Base-by-base conservation (phyloP, 2,113 vertebrate species). In the Uropsilus gracilis region DNA sequence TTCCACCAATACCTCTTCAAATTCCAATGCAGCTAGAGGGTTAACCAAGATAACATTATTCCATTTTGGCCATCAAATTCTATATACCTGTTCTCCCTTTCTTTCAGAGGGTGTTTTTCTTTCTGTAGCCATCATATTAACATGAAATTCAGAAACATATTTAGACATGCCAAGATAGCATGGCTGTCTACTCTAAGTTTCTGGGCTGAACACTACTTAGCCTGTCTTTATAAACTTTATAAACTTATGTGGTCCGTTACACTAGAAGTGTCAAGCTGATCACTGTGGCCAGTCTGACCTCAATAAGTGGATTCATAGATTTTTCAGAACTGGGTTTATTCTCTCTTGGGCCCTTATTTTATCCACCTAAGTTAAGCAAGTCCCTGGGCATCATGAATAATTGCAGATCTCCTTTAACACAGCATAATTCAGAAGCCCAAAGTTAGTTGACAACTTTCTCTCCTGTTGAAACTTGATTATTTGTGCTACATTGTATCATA, bases 141-240 rank as follows among this genome's bases (percentile, higher is more conserved):
- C 39, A 48, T 63, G 63, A 61, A 84, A 93, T 20, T 73, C 69
- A 75, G 24, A 68, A 85, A 89, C 64, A 91, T 90, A 63, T 64
- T 72, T 59, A 95, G 64, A 89, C 44, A 78, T 53, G 37, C 10
- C 57, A 73, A 94, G 89, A 86, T 2, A 85, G n/a, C 78, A 93
- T 63, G 78, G 59, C 37, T 92, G 34, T 92, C 82, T 88, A 59
- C 22, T 86, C 89, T 84, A 77, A 73, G n/a, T 34, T 90, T 90
- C 44, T 91, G 42, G 5, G 11, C 42, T 77, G 37, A 96, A 91
- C 50, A 68, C 26, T 91, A 89, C 22, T 93, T 78, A 82, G 53
- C 0, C 0, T 86, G 78, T 82, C 82, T 88, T 96, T 90, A 69
- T 78, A 77, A 90, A 86, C 82, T 88, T 96, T 90, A 69, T 78